phyloP scores from a whole-genome alignment of 2,888 invertebrate genomes.

The Helicoverpa assulta region DNA sequence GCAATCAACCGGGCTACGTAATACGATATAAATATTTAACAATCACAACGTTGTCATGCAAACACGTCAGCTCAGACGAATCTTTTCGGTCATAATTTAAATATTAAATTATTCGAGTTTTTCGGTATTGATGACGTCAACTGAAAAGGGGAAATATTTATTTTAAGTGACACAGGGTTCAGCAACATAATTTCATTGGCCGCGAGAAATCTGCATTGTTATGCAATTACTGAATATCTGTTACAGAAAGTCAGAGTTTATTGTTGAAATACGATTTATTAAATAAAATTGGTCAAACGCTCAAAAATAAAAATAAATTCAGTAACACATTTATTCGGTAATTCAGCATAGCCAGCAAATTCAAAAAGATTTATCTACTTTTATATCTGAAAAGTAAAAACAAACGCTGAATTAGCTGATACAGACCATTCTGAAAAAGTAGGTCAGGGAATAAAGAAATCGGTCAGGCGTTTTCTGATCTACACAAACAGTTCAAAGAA shows the following conservation, averaged over 20 bases:
- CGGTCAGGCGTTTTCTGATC: conserved; percentile 50
- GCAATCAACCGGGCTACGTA: conserved; percentile 66
- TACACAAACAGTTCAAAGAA: conserved; percentile 51
- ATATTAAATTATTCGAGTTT: conserved; percentile 59
- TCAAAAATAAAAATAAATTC: neutral
- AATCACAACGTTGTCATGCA: conserved; percentile 53
- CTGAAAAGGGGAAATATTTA: conserved; percentile 23
- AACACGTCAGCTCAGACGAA: conserved; percentile 48
- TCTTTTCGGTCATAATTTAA: conserved; percentile 61
- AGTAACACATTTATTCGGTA: neutral
- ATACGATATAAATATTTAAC: conserved; percentile 71
- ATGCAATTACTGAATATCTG: neutral
- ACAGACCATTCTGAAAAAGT: conserved; percentile 42
- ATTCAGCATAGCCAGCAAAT: neutral
- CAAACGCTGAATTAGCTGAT: conserved; percentile 40
- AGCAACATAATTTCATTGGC: conserved; percentile 27
- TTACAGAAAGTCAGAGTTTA: conserved; percentile 5
- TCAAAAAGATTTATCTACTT: conserved; percentile 17
- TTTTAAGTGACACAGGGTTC: conserved; percentile 16
- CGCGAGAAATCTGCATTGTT: conserved; percentile 16
- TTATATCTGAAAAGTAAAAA: conserved; percentile 43
- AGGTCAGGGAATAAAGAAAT: conserved; percentile 55
- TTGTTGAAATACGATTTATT: neutral
- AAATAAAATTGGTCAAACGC: neutral
- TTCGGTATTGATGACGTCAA: conserved; percentile 37